Evolutionary conservation across 2,797 vertebrate genomes (phyloP).

Genomic region (Acanthornis magna): DNA sequence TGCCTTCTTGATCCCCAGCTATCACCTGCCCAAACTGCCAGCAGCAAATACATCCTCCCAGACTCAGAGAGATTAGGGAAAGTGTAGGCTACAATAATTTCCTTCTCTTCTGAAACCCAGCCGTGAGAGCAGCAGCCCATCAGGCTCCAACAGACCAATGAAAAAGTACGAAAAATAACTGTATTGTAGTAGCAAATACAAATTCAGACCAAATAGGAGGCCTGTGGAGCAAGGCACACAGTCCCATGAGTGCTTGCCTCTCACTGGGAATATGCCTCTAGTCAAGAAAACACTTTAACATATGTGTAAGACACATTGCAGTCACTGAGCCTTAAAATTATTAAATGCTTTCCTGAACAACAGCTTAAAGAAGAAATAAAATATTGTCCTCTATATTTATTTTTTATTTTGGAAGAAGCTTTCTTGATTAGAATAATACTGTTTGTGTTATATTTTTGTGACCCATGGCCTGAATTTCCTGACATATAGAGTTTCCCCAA

Average conservation of each 20-base stretch:
- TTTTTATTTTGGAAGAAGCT: not conserved
- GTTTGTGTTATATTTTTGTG: not conserved
- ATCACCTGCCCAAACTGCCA: not conserved
- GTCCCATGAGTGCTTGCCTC: not conserved
- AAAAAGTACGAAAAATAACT: not conserved
- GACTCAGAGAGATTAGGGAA: not conserved
- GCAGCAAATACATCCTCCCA: not conserved
- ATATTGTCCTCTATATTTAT: not conserved
- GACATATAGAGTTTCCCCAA: not conserved
- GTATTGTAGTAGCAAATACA: not conserved
- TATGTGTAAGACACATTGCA: not conserved
- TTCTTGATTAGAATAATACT: not conserved
- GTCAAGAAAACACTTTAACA: not conserved
- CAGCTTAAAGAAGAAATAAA: slow-evolving; percentile 13
- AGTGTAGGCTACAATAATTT: not conserved
- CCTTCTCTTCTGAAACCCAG: not conserved
- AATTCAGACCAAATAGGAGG: not conserved
- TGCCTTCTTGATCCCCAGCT: not conserved
- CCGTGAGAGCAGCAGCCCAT: not conserved
- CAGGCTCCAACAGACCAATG: not conserved
- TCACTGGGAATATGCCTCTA: not conserved
- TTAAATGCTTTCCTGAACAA: slow-evolving; percentile 2
- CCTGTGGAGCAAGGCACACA: not conserved
- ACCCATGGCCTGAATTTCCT: not conserved
- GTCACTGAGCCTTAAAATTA: not conserved